Evolutionary conservation across 2,113 vertebrate species (phyloP).

Genomic region (Apteryx mantelli): DNA sequence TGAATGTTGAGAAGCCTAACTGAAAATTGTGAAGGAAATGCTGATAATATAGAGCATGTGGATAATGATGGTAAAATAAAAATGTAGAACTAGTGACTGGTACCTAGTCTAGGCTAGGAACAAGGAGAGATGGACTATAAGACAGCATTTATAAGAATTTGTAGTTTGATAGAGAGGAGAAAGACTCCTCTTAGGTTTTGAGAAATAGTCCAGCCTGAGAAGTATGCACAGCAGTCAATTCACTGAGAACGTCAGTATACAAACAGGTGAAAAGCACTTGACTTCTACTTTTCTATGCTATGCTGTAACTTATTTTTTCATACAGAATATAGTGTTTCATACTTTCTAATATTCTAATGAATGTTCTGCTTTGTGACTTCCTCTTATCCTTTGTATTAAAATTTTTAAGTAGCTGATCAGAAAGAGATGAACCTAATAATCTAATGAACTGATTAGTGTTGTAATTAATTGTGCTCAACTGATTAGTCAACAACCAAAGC

Average conservation of each 20-base stretch:
- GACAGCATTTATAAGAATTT: not conserved
- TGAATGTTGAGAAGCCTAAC: not conserved
- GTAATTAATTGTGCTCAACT: conserved; percentile 51
- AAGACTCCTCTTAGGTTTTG: not conserved
- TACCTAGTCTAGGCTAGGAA: not conserved
- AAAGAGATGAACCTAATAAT: conserved; percentile 43
- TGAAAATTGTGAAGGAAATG: not conserved
- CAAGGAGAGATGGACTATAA: not conserved
- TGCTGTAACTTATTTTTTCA: not conserved
- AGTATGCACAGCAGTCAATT: not conserved
- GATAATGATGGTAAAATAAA: not conserved
- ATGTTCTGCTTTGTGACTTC: not conserved
- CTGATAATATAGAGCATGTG: not conserved
- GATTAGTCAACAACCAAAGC: conserved; percentile 47
- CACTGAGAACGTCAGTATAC: not conserved
- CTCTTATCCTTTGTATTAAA: conserved; percentile 15
- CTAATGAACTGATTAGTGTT: conserved; percentile 38
- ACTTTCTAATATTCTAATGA: not conserved
- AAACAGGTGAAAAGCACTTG: not conserved
- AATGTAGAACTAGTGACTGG: not conserved
- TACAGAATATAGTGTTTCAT: not conserved
- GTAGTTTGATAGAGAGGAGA: not conserved
- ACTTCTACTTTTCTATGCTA: not conserved
- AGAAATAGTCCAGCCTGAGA: not conserved
- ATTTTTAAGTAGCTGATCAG: conserved; percentile 42